A percentile compares a stretch with the other conserved stretches of the same genome.
phyloP scores from a whole-genome alignment of 1,140 invertebrate genomes.

The Drosophila elegans region DNA sequence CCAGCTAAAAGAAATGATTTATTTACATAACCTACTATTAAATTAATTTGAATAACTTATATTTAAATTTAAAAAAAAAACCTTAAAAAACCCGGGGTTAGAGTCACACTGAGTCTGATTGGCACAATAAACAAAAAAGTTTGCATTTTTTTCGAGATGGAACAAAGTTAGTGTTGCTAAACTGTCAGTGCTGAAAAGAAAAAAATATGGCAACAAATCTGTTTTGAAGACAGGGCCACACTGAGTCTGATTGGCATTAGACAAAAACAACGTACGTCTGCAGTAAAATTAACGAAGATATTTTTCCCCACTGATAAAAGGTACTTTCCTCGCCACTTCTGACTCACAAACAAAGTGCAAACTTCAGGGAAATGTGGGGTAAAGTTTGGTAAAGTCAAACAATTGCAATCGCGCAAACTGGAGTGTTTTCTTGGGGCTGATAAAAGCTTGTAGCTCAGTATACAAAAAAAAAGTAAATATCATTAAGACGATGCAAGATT shows the following conservation, averaged over 20 bases:
- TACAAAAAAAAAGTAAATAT: slow-evolving; percentile 69
- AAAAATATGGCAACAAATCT: no score
- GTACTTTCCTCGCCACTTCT: slow-evolving; percentile 9
- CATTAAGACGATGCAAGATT: slow-evolving; percentile 33
- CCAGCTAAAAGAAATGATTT: no score
- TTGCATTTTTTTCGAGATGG: not conserved
- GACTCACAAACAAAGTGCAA: slow-evolving; percentile 5
- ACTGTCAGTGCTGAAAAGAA: no score
- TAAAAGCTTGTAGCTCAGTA: slow-evolving; percentile 51
- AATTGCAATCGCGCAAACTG: not conserved
- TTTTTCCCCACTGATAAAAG: slow-evolving; percentile 29
- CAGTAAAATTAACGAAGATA: slow-evolving; percentile 44
- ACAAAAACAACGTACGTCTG: slow-evolving; percentile 48
- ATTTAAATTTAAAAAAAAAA: no score
- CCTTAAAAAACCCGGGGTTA: no score
- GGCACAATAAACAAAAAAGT: not conserved
- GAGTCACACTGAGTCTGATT: no score
- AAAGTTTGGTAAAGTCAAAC: not conserved
- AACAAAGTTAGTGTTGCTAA: no score
- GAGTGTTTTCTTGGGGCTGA: slow-evolving; percentile 35
- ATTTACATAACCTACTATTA: no score
- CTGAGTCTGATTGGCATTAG: not conserved
- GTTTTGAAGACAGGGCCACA: no score
- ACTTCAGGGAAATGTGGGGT: not conserved
- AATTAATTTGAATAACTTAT: no score